phyloP scores from a whole-genome alignment of 1,140 invertebrate genomes.

The Drosophila dunni region DNA sequence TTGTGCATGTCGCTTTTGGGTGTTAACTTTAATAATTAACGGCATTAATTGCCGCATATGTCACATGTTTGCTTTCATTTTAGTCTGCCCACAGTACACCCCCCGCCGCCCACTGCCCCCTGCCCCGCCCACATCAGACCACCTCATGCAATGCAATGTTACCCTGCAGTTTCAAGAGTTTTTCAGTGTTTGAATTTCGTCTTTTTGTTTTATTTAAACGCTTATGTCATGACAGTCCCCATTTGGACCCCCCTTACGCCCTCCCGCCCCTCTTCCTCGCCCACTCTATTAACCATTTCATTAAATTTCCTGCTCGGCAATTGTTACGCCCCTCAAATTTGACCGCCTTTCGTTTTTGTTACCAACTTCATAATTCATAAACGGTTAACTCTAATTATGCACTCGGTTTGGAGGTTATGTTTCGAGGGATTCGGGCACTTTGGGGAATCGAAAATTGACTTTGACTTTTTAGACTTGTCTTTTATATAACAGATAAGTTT shows the following conservation, averaged over 20 bases:
- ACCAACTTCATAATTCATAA: conserved; percentile 64
- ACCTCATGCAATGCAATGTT: conserved; percentile 32
- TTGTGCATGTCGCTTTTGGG: conserved; percentile 82
- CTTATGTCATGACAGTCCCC: conserved; percentile 63
- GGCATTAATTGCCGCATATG: conserved; percentile 82
- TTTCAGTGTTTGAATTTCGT: conserved; percentile 37
- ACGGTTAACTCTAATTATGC: conserved; percentile 57
- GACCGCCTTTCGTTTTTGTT: conserved; percentile 13
- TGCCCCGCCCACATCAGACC: neutral
- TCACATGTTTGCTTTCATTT: conserved; percentile 71
- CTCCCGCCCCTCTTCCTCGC: neutral
- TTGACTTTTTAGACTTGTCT: no score
- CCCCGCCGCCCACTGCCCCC: neutral
- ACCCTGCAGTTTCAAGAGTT: conserved; percentile 32
- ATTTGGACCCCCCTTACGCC: neutral
- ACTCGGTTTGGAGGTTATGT: conserved; percentile 34
- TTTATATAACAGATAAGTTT: no score
- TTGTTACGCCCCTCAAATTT: conserved; percentile 28
- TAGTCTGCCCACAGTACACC: neutral
- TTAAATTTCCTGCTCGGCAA: neutral
- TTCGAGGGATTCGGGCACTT: neutral
- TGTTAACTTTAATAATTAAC: conserved; percentile 83
- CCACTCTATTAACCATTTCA: no score
- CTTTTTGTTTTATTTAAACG: conserved; percentile 54
- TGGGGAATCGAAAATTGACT: no score